phyloP scores from a whole-genome alignment of 2,113 vertebrate genomes.

The Stictonetta naevosa region DNA sequence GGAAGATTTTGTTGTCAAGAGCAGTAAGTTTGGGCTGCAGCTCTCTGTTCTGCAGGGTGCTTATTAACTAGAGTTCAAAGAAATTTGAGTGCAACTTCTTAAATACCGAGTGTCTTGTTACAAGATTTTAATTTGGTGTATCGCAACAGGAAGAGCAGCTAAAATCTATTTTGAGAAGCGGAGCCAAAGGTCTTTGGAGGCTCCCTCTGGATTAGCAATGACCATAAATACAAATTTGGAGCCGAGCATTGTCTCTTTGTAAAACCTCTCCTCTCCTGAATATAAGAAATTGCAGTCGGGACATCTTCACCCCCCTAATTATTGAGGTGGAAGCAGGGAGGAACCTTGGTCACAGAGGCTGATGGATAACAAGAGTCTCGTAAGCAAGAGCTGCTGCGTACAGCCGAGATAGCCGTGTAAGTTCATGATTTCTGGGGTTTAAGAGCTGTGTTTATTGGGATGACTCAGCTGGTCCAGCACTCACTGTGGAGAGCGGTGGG shows the following conservation, averaged over 20 bases:
- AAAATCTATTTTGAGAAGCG: not conserved
- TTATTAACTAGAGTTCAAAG: not conserved
- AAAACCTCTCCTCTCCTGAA: not conserved
- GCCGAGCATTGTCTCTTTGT: not conserved
- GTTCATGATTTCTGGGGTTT: not conserved
- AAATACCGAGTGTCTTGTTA: not conserved
- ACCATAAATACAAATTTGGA: not conserved
- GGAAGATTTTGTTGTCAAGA: not conserved
- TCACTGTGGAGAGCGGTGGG: accelerated
- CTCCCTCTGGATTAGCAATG: not conserved
- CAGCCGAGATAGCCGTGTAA: not conserved
- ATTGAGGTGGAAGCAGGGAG: not conserved
- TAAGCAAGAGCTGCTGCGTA: not conserved
- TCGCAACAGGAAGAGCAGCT: not conserved
- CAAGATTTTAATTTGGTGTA: not conserved
- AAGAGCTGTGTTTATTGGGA: too few species aligned
- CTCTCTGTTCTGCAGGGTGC: not conserved
- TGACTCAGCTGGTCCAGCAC: not conserved
- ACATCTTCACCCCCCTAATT: not conserved
- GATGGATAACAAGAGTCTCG: not conserved
- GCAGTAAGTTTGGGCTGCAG: not conserved
- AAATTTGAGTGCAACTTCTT: not conserved
- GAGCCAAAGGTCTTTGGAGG: not conserved
- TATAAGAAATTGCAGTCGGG: not conserved
- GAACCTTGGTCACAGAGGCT: not conserved